Evolutionary conservation across 1,140 invertebrate species (phyloP).

Genomic region (Cataglyphis hispanica): DNA sequence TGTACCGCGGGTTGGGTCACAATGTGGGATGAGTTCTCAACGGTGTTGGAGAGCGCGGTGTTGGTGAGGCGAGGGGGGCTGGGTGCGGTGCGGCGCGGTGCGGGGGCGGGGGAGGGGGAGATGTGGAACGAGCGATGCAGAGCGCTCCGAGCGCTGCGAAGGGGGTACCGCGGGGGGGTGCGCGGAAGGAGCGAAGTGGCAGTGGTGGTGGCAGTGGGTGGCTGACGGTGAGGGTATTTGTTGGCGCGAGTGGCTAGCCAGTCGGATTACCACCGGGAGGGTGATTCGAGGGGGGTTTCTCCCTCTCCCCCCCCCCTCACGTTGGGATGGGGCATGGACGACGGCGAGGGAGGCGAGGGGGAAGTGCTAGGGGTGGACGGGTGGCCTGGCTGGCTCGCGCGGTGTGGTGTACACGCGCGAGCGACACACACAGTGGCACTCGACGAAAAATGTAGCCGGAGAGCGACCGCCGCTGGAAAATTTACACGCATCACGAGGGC

Average conservation of each 20-base stretch:
- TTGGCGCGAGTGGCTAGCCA: constrained; percentile 86
- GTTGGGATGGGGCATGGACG: constrained; percentile 54
- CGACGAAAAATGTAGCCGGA: constrained; percentile 86
- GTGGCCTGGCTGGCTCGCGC: constrained; percentile 54
- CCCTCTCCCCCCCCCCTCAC: not conserved
- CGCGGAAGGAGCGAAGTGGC: constrained; percentile 68
- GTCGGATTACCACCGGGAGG: constrained; percentile 85
- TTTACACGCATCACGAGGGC: constrained; percentile 86
- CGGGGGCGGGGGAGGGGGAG: constrained; percentile 3
- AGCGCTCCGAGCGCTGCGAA: constrained; percentile 52
- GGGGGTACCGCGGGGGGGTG: constrained; percentile 35
- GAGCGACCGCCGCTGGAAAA: constrained; percentile 85
- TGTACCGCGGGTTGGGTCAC: constrained; percentile 81
- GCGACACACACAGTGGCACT: constrained; percentile 80
- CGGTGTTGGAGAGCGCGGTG: constrained; percentile 64
- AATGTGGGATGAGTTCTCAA: constrained; percentile 73
- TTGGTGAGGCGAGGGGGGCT: constrained; percentile 48
- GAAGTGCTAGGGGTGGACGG: constrained; percentile 6
- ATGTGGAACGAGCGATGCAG: constrained; percentile 12
- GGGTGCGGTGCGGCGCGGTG: constrained; percentile 8
- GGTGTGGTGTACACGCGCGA: constrained; percentile 58
- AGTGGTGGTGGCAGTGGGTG: constrained; percentile 79
- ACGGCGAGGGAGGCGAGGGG: constrained; percentile 46
- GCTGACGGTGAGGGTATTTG: constrained; percentile 85
- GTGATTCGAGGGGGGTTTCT: constrained; percentile 69